Conservation (phyloP, 2,797 vertebrate species). For the Helicolenus hilgendorfi region DNA sequence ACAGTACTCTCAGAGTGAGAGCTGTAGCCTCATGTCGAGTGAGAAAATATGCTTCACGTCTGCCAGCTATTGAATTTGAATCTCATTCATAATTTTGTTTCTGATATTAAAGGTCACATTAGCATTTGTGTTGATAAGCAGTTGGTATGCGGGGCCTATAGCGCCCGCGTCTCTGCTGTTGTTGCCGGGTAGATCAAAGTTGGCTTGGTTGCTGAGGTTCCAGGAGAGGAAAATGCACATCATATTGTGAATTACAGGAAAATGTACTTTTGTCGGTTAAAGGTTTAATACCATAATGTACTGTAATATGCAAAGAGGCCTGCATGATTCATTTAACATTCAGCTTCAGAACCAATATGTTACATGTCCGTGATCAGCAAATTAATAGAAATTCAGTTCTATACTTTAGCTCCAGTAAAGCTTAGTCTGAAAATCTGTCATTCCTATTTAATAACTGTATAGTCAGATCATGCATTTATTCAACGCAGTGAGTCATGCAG, state of each 20-base stretch:
- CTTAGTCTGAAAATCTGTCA: constrained; percentile 21
- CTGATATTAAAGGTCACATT: constrained; percentile 90
- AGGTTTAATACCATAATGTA: constrained; percentile 13
- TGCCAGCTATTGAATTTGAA: constrained; percentile 84
- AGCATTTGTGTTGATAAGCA: constrained; percentile 89
- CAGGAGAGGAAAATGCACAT: constrained; percentile 11
- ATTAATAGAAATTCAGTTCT: constrained; percentile 37
- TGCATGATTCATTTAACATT: constrained; percentile 4
- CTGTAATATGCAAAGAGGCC: neutral
- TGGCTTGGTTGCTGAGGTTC: constrained; percentile 16
- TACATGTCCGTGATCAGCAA: constrained; percentile 14
- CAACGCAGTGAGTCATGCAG: constrained; percentile 8
- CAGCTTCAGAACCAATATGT: constrained; percentile 9
- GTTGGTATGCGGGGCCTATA: constrained; percentile 78
- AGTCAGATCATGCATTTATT: constrained; percentile 44
- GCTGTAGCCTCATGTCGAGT: constrained; percentile 61
- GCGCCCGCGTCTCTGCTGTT: constrained; percentile 25
- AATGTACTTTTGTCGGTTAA: constrained; percentile 1
- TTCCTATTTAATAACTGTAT: constrained; percentile 40
- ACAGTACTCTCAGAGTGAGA: constrained; percentile 35
- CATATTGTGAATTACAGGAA: constrained; percentile 15
- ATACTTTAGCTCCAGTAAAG: constrained; percentile 11
- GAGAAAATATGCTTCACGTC: constrained; percentile 73
- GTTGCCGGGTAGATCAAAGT: constrained; percentile 56
- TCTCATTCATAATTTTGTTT: constrained; percentile 88